Conservation (phyloP, 1,140 invertebrate genomes). For the Drosophila repleta region DNA sequence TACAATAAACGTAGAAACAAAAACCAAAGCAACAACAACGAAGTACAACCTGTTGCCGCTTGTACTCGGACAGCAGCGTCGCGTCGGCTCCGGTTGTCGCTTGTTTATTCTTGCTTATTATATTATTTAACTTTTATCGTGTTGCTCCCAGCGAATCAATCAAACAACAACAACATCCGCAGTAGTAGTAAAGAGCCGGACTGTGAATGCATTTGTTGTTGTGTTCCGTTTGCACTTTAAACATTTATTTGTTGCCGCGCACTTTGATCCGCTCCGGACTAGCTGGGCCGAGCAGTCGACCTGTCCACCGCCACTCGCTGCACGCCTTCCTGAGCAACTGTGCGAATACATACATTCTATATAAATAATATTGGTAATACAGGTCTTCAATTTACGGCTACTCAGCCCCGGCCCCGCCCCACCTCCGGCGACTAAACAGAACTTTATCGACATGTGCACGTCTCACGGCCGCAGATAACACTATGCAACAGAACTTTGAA, state of each 20-base stretch:
- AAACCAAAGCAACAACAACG: too few relatives aligned
- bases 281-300: slow-evolving; percentile 4
- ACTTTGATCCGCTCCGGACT: slow-evolving; percentile 61
- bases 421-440: slow-evolving; percentile 8
- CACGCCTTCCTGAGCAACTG: neutral
- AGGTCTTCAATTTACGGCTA: slow-evolving; percentile 7
- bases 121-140: slow-evolving; percentile 47
- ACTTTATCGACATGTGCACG: slow-evolving; percentile 41
- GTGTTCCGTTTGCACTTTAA: slow-evolving; percentile 53
- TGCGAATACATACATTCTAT: neutral
- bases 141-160: slow-evolving; percentile 7
- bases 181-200: slow-evolving; percentile 42
- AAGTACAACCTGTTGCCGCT: neutral
- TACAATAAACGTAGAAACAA: slow-evolving; percentile 10
- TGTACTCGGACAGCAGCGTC: slow-evolving; percentile 17
- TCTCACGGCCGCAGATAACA: slow-evolving; percentile 23
- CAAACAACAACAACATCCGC: too few relatives aligned
- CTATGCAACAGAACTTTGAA: slow-evolving; percentile 23
- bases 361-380: slow-evolving; percentile 1
- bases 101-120: slow-evolving; percentile 23
- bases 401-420: too few relatives aligned
- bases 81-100: neutral
- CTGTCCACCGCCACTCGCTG: neutral
- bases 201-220: slow-evolving; percentile 41
- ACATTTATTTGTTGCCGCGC: slow-evolving; percentile 42